Evolutionary conservation across 1,140 invertebrate genomes (phyloP), one percentile per base, ranked within the genome.

Genomic region (Helicorthomorpha holstii): DNA sequence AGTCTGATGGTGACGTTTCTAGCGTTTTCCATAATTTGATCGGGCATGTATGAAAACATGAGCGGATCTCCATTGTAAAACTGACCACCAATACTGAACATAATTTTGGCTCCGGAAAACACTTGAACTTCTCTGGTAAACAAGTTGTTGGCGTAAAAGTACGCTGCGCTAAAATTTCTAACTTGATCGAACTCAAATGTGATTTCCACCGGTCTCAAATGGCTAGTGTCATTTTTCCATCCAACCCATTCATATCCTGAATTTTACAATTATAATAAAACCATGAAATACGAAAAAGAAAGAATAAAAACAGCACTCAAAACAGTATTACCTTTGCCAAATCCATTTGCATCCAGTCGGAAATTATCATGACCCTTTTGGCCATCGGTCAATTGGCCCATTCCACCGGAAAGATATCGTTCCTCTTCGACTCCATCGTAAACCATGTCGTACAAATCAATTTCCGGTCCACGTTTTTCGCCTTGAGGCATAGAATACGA

Each of bases 301-400:
- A 22, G 21, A 19, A 46, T 4, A 46, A 46, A 46, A 25, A 22
- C 44, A 46, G 44, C 4, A 49, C 4, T n/a, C n/a, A 21, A 19
- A 50, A 12, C 29, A 29, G 19, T 38, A 60, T 71, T 66, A 82
- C 80, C 79, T 76, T 80, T 81, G 38, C 80, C 80, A 56, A 77
- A 71, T 51, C 76, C 78, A 57, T 72, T 72, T 1, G 61, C 58
- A 65, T 83, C 81, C n/a, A 75, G 66, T 57, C 80, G 75, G 64
- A 85, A 87, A 64, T 87, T 81, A 54, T 83, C 79, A n/a, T 78
- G 75, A 43, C 87, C 86, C 56, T 73, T 73, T 56, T 78, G 75
- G 10, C 90, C 89, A 65, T 94, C 88, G 19, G 80, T 82, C 50
- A 95, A 72, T 63, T 88, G 83, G n/a, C 91, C 91, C 1, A 94